phyloP scores from a whole-genome alignment of 2,113 vertebrate species.

The Dissostichus mawsoni region DNA sequence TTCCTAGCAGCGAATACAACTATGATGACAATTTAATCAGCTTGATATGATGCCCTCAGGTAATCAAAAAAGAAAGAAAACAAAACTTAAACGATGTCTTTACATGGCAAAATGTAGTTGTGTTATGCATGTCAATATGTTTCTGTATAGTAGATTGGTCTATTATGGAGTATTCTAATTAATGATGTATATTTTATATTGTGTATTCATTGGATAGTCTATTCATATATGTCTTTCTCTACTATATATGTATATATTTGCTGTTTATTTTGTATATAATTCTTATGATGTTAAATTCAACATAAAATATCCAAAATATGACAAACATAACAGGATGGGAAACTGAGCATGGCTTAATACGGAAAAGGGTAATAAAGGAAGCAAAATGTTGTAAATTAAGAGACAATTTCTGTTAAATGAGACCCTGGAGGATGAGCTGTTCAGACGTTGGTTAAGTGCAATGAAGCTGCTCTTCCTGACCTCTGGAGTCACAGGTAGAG shows the following conservation, averaged over 20 bases:
- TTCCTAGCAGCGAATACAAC: not conserved
- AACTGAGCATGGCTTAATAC: not conserved
- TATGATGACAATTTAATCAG: not conserved
- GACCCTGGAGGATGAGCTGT: constrained; percentile 1
- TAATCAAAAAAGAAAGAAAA: not conserved
- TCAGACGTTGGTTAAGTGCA: constrained; percentile 31
- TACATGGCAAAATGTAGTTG: no score
- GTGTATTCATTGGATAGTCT: no score
- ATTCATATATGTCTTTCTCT: no score
- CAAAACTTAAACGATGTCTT: not conserved
- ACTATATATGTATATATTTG: no score
- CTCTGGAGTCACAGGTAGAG: constrained; percentile 42
- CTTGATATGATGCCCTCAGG: not conserved
- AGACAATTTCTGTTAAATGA: constrained; percentile 45
- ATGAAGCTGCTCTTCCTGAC: constrained; percentile 22
- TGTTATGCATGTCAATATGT: no score
- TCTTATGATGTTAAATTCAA: no score
- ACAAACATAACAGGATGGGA: not conserved
- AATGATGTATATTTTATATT: no score
- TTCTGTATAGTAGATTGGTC: no score
- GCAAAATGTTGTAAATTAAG: constrained; percentile 9
- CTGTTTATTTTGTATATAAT: no score
- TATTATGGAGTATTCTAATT: no score
- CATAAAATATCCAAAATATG: not conserved
- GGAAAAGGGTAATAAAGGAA: not conserved